Percentiles rank a stretch among this genome's conserved stretches.
Conservation (phyloP, 1,140 invertebrate genomes). For the Apis laboriosa region DNA sequence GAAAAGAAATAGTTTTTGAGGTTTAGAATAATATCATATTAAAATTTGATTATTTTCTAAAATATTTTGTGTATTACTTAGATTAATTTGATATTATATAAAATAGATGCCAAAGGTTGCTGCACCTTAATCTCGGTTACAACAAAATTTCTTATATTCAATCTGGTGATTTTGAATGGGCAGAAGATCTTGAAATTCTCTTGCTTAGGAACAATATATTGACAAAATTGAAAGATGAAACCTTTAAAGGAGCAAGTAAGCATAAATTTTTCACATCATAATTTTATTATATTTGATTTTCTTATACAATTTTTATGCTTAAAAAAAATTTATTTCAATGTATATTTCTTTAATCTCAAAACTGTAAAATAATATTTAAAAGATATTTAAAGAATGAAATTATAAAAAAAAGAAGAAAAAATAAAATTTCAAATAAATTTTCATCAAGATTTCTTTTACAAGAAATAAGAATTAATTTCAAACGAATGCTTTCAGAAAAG, state of each 20-base stretch:
- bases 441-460: too few species aligned
- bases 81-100: constrained; percentile 1
- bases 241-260: constrained; percentile 83
- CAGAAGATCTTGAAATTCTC: constrained; percentile 89
- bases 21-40: too few species aligned
- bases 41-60: too few species aligned
- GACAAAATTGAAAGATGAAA: constrained; percentile 86
- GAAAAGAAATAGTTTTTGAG: too few species aligned
- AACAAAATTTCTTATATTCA: constrained; percentile 90
- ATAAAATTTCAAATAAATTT: too few species aligned
- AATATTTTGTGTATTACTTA: not conserved
- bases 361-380: too few species aligned
- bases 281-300: not conserved
- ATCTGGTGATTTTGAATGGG: constrained; percentile 91
- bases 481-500: constrained; percentile 75
- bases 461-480: not conserved
- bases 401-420: too few species aligned
- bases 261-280: not conserved
- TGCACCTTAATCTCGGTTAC: constrained; percentile 93
- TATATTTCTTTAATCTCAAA: too few species aligned
- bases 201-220: constrained; percentile 92
- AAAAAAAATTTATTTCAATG: too few species aligned
- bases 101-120: constrained; percentile 85
- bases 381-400: too few species aligned
- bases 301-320: too few species aligned